Evolutionary conservation across 1,140 invertebrate species (phyloP).

Genomic region (Augochlora pura): DNA sequence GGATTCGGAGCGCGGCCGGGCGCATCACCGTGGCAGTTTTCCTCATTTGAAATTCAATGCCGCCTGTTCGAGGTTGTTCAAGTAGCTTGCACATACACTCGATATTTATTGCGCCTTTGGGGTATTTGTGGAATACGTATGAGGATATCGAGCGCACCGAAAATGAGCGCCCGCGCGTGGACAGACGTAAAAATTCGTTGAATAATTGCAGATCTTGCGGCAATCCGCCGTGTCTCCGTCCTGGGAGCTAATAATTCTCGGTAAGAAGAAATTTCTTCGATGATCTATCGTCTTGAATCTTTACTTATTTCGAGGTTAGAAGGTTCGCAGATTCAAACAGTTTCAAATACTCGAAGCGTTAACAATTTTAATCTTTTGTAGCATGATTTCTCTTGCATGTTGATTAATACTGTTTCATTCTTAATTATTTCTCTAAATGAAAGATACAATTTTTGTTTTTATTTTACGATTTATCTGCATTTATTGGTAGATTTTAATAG

Average conservation of each 20-base stretch:
- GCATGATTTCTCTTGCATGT: no score
- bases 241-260: no score
- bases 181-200: background rate
- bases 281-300: no score
- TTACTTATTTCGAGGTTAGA: no score
- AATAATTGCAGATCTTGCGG: background rate
- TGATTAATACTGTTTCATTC: no score
- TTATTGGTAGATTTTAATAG: no score
- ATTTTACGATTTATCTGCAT: no score
- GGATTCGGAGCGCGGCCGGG: slow-evolving; percentile 8
- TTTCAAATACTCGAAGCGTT: no score
- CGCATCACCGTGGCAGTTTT: background rate
- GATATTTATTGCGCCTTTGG: slow-evolving; percentile 29
- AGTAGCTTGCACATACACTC: background rate
- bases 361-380: no score
- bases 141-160: background rate
- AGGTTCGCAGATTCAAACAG: no score
- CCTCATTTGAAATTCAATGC: slow-evolving; percentile 37
- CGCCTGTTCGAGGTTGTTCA: slow-evolving; percentile 6
- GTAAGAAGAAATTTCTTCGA: background rate
- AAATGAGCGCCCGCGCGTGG: background rate
- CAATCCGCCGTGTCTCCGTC: background rate
- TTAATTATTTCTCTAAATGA: no score
- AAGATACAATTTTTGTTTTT: no score
- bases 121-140: slow-evolving; percentile 1